These are phyloP conservation scores for Cetoscarus ocellatus DNA, from an alignment of 2,797 vertebrate genomes.

Conservation along the genomic window DNA sequence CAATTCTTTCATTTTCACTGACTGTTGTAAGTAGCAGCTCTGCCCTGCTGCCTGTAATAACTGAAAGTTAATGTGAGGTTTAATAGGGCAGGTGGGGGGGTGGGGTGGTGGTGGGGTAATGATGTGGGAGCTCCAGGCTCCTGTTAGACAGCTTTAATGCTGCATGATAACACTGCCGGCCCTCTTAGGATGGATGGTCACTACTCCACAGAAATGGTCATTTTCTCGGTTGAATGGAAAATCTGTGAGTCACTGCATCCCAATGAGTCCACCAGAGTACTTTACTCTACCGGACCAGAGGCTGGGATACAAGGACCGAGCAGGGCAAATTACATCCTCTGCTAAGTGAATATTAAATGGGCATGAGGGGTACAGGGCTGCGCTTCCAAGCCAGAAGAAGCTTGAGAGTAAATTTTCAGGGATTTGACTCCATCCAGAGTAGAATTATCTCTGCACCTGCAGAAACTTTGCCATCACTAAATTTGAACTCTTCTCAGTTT, in stretches of 20 bases:
- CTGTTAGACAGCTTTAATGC: conserved; percentile 13
- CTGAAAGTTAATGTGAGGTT: conserved; percentile 1
- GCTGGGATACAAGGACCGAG: neutral
- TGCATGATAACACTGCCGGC: conserved; percentile 2
- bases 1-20: neutral
- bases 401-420: no score
- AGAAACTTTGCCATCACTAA: no score
- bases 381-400: neutral
- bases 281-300: neutral
- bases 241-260: neutral
- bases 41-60: conserved; percentile 15
- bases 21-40: neutral
- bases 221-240: conserved; percentile 6
- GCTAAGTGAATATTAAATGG: neutral
- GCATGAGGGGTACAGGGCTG: conserved; percentile 2
- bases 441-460: no score
- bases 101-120: neutral
- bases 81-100: neutral
- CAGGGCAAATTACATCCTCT: conserved; percentile 13
- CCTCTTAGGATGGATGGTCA: conserved; percentile 6
- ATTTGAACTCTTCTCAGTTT: no score
- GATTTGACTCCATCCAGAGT: no score
- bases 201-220: conserved; percentile 14
- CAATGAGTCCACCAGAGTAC: conserved; percentile 7
- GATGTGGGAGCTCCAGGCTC: neutral